Evolutionary conservation across 2,113 vertebrate genomes (phyloP).

Genomic region (Halichoeres trimaculatus): DNA sequence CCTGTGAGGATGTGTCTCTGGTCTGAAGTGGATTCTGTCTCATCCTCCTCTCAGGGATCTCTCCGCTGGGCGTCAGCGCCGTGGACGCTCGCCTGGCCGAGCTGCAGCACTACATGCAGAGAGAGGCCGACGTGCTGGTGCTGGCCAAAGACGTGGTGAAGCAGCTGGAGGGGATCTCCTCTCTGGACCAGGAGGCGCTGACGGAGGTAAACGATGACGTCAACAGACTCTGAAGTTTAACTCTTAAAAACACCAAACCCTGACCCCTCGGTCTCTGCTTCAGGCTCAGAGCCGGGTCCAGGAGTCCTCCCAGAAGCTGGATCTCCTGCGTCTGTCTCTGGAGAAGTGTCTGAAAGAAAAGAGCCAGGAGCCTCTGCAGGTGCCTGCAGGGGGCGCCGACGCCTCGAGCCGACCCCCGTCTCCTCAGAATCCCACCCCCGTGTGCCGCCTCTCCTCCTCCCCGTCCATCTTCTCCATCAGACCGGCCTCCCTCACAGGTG

Average conservation of each 20-base stretch:
- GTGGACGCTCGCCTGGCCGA: constrained; percentile 56
- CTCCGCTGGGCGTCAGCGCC: not conserved
- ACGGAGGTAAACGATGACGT: constrained; percentile 67
- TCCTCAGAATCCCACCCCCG: not conserved
- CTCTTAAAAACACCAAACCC: too few species aligned
- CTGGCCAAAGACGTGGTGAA: constrained; percentile 73
- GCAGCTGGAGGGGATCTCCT: constrained; percentile 68
- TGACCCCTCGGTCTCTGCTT: not conserved
- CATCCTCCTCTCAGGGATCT: constrained; percentile 29
- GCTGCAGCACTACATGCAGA: constrained; percentile 70
- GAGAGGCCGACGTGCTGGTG: constrained; percentile 61
- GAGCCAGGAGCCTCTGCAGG: constrained; percentile 9
- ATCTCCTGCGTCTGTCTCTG: constrained; percentile 65
- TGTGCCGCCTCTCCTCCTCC: constrained; percentile 39
- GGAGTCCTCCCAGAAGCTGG: constrained; percentile 73
- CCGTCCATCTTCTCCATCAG: constrained; percentile 54
- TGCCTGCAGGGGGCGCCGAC: not conserved
- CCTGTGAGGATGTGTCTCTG: not conserved
- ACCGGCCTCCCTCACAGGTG: constrained; percentile 73
- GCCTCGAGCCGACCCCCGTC: not conserved
- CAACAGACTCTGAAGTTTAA: too few species aligned
- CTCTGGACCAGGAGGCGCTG: constrained; percentile 67
- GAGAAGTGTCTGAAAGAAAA: constrained; percentile 60
- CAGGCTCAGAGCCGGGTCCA: constrained; percentile 69
- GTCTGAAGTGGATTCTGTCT: not conserved